Conservation (phyloP, 1,140 invertebrate genomes). For the Drosophila nigrodunni region DNA sequence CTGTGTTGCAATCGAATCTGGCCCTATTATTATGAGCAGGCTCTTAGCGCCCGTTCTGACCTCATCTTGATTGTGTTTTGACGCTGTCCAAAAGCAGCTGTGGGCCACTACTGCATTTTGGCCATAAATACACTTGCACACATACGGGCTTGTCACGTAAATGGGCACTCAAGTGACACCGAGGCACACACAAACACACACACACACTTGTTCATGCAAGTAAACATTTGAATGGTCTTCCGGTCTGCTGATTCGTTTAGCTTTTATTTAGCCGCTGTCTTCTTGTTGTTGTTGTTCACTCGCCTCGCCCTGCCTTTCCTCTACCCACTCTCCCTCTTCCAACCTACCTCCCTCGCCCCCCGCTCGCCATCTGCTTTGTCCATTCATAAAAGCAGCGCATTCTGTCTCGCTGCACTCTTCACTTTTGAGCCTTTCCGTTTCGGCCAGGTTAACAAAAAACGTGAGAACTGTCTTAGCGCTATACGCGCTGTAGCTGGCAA, state of each 20-base stretch:
- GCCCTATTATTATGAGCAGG: slow-evolving; percentile 13
- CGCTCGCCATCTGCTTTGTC: slow-evolving; percentile 22
- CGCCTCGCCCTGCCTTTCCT: slow-evolving; percentile 11
- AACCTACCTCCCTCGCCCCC: background rate
- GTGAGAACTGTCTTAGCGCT: slow-evolving; percentile 28
- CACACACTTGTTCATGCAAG: slow-evolving; percentile 36
- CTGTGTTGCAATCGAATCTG: slow-evolving; percentile 70
- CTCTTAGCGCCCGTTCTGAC: slow-evolving; percentile 58
- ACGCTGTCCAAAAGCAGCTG: background rate
- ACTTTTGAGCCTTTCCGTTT: slow-evolving; percentile 33
- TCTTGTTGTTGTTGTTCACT: slow-evolving; percentile 16
- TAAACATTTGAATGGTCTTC: slow-evolving; percentile 74
- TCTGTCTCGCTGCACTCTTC: slow-evolving; percentile 28
- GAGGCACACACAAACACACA: slow-evolving; percentile 19
- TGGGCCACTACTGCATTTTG: slow-evolving; percentile 28
- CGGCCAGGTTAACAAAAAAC: slow-evolving; percentile 4
- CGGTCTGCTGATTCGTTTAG: slow-evolving; percentile 78
- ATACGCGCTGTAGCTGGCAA: slow-evolving; percentile 17
- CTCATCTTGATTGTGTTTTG: slow-evolving; percentile 62
- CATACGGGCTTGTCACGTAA: slow-evolving; percentile 36
- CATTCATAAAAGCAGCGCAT: slow-evolving; percentile 53
- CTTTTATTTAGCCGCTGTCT: slow-evolving; percentile 49
- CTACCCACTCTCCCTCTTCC: background rate
- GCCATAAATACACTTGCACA: slow-evolving; percentile 22
- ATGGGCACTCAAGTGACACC: slow-evolving; percentile 45